phyloP scores from a whole-genome alignment of 1,140 invertebrate species.

The Scaptomyza graminum region DNA sequence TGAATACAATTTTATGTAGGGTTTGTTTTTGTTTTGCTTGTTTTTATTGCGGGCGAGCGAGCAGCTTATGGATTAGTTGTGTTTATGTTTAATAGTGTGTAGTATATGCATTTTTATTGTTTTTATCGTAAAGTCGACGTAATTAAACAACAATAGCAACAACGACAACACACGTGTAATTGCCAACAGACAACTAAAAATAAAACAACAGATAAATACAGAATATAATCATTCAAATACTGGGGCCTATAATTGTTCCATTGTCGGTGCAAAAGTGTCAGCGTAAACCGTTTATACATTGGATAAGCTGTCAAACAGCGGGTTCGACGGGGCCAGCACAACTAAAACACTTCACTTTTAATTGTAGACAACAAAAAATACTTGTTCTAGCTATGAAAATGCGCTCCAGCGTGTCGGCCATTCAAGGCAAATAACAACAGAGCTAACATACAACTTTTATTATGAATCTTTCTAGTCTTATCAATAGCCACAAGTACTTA shows the following conservation, averaged over 20 bases:
- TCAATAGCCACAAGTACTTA: background rate
- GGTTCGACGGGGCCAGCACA: background rate
- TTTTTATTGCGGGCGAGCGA: background rate
- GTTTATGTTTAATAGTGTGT: background rate
- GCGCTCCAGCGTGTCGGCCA: too few relatives aligned
- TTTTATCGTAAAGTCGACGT: slow-evolving; percentile 38
- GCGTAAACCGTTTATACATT: slow-evolving; percentile 13
- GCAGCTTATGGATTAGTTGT: slow-evolving; percentile 28
- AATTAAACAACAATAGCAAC: slow-evolving; percentile 49
- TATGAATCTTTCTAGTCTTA: slow-evolving; percentile 23
- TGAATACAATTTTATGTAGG: slow-evolving; percentile 19
- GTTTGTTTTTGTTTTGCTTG: background rate
- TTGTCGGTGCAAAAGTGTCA: slow-evolving; percentile 57
- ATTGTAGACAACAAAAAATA: slow-evolving; percentile 21
- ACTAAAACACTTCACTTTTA: slow-evolving; percentile 23
- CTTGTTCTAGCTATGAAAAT: background rate
- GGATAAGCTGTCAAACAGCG: background rate
- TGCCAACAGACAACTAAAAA: slow-evolving; percentile 19
- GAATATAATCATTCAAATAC: slow-evolving; percentile 23
- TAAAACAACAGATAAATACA: too few relatives aligned
- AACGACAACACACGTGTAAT: slow-evolving; percentile 46
- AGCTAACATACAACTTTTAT: slow-evolving; percentile 18
- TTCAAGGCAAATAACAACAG: slow-evolving; percentile 42
- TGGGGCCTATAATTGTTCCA: slow-evolving; percentile 56
- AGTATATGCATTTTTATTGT: slow-evolving; percentile 31